Evolutionary conservation across 1,140 invertebrate genomes (phyloP).

Genomic region (Chionoecetes opilio): DNA sequence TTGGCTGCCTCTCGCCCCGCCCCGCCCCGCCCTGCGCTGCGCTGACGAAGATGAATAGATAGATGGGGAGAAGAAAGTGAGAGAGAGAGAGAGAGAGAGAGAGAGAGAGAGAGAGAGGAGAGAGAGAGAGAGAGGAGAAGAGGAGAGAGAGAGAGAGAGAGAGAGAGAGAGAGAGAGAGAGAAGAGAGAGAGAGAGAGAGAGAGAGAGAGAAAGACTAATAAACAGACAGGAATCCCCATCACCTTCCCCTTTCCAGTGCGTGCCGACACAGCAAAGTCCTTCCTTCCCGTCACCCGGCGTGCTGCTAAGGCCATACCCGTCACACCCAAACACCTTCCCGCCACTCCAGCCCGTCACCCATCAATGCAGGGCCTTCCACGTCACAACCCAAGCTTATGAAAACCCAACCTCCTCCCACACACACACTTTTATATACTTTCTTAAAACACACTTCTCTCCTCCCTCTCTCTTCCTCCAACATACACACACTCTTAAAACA

Average conservation of each 20-base stretch:
- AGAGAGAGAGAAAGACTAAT: neutral
- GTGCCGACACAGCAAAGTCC: neutral
- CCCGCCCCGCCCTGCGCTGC: neutral
- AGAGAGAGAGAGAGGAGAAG: neutral
- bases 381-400: too few species aligned
- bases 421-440: too few species aligned
- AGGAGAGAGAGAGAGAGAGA: slow-evolving; percentile 22
- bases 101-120: slow-evolving; percentile 43
- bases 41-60: neutral
- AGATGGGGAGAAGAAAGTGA: neutral
- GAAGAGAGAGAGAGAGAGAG: slow-evolving; percentile 28
- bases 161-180: slow-evolving; percentile 7
- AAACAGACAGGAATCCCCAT: too few species aligned
- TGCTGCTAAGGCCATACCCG: too few species aligned
- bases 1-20: neutral
- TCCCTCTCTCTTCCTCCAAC: neutral
- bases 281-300: neutral
- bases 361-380: too few species aligned
- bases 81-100: slow-evolving; percentile 54
- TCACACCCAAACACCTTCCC: too few species aligned
- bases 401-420: too few species aligned
- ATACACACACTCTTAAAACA: too few species aligned
- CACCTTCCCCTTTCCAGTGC: neutral
- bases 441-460: too few species aligned
- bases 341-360: too few species aligned